These are phyloP conservation scores for Galeruca laticollis DNA, from an alignment of 2,888 invertebrate species.

Conservation along the genomic window DNA sequence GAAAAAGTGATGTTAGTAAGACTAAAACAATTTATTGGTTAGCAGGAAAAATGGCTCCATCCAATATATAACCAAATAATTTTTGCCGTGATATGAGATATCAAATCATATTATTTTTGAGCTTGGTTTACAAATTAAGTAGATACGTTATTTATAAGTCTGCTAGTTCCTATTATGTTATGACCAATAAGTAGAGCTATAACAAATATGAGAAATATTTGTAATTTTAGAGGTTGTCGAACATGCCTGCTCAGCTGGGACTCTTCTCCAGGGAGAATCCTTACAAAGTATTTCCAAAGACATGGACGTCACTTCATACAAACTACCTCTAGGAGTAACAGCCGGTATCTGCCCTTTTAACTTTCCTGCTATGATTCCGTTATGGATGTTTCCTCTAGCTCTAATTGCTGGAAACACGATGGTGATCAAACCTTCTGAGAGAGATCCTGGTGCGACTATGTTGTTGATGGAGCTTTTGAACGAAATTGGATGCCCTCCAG, in stretches of 20 bases:
- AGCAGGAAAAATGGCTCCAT: too few species aligned
- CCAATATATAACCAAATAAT: too few species aligned
- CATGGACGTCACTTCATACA: slow-evolving; percentile 96
- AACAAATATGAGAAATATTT: too few species aligned
- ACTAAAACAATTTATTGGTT: too few species aligned
- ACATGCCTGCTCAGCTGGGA: slow-evolving; percentile 94
- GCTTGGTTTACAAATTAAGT: too few species aligned
- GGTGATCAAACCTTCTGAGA: slow-evolving; percentile 95
- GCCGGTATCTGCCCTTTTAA: slow-evolving; percentile 98
- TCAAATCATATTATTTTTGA: too few species aligned
- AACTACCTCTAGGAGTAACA: slow-evolving; percentile 92
- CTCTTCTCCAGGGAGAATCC: slow-evolving; percentile 92
- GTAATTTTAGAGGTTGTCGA: slow-evolving; percentile 89
- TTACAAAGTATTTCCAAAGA: slow-evolving; percentile 89
- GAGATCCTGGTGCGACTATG: slow-evolving; percentile 97
- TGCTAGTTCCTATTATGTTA: too few species aligned
- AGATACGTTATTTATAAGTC: too few species aligned
- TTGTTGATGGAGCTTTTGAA: slow-evolving; percentile 92
- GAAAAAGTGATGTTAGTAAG: too few species aligned
- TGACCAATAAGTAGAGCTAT: too few species aligned
- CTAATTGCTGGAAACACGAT: slow-evolving; percentile 95
- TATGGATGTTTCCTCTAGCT: slow-evolving; percentile 93
- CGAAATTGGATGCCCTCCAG: slow-evolving; percentile 96
- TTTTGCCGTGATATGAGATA: too few species aligned
- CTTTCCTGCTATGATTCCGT: slow-evolving; percentile 99